Evolutionary conservation across 2,888 invertebrate species (phyloP).

Genomic region (Kryphioiulus occultus): DNA sequence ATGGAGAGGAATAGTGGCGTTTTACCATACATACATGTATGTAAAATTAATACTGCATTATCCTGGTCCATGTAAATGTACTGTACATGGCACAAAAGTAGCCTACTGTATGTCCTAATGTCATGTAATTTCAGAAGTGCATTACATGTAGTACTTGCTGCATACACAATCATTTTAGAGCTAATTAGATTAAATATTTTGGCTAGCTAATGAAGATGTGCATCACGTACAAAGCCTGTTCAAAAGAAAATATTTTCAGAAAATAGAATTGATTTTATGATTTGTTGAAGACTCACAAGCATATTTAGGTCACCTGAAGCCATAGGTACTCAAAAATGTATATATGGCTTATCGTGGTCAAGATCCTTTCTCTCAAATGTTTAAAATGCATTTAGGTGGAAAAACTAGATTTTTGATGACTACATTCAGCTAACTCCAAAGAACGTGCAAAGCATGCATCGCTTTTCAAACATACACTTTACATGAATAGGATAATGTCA

Average conservation of each 20-base stretch:
- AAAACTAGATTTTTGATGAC: conserved; percentile 31
- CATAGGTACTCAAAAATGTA: not conserved
- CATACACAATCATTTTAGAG: not conserved
- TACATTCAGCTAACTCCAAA: not conserved
- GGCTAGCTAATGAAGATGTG: not conserved
- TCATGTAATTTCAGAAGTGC: no score
- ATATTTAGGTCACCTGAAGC: not conserved
- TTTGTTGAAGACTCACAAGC: not conserved
- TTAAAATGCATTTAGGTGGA: conserved; percentile 35
- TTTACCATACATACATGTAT: no score
- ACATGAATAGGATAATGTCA: not conserved
- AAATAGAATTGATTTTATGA: not conserved
- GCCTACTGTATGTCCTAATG: no score
- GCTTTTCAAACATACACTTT: not conserved
- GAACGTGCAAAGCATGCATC: not conserved
- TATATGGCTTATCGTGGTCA: not conserved
- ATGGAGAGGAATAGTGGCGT: no score
- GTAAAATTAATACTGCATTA: no score
- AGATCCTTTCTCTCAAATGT: not conserved
- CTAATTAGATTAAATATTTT: not conserved
- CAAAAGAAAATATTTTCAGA: not conserved
- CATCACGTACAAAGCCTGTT: not conserved
- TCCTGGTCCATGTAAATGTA: no score
- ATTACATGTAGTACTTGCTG: no score
- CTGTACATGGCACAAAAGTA: no score